Conservation (phyloP, 2,797 vertebrate genomes). For the Cossypha heuglini region DNA sequence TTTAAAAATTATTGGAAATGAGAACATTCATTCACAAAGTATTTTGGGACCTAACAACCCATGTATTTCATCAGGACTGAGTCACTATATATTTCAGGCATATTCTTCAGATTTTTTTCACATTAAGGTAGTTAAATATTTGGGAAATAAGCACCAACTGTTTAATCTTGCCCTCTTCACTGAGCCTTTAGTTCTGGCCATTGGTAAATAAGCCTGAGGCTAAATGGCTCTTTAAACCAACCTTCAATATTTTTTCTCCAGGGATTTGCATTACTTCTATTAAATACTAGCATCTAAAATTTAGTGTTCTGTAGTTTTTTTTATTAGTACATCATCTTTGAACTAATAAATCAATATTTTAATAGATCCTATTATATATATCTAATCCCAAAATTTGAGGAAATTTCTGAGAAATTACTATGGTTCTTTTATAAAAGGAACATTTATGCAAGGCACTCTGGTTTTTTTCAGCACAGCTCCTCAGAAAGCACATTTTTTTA, state of each 20-base stretch:
- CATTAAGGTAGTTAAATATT: not conserved
- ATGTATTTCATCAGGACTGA: not conserved
- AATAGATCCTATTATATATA: not conserved
- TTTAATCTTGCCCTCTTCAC: not conserved
- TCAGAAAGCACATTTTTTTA: not conserved
- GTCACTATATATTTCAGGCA: not conserved
- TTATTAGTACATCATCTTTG: not conserved
- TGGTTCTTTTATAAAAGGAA: not conserved
- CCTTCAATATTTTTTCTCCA: rapidly evolving
- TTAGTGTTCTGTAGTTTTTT: not conserved
- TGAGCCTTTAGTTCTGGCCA: not conserved
- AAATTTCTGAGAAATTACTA: not conserved
- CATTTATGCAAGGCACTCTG: not conserved
- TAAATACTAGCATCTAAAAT: not conserved
- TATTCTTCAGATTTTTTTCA: not conserved
- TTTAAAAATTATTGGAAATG: not conserved
- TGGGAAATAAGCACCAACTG: not conserved
- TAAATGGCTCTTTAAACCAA: not conserved
- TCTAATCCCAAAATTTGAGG: not conserved
- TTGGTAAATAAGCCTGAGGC: not conserved
- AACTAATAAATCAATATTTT: not conserved
- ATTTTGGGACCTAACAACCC: not conserved
- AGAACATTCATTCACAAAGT: not conserved
- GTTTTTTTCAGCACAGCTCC: not conserved
- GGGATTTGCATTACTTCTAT: not conserved